Conservation (phyloP, 2,113 vertebrate species). For the Notothenia coriiceps region DNA sequence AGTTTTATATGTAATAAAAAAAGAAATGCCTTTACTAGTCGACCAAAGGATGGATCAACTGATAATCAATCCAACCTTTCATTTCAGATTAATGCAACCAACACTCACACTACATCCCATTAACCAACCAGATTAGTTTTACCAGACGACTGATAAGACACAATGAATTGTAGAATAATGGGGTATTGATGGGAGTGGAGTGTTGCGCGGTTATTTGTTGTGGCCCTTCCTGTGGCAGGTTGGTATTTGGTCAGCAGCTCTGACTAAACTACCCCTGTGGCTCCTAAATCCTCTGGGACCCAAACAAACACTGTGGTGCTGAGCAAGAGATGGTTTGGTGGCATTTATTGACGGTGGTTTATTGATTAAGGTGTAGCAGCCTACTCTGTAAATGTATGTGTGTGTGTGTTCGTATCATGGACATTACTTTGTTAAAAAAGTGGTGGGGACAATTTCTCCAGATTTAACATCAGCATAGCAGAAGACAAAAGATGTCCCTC, state of each 20-base stretch:
- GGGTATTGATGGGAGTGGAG: slow-evolving; percentile 31
- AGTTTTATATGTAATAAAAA: no score
- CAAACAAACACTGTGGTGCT: slow-evolving; percentile 12
- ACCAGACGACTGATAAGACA: slow-evolving; percentile 16
- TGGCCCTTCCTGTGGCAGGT: slow-evolving; percentile 2
- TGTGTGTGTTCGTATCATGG: not conserved
- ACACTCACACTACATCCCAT: no score
- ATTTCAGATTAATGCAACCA: no score
- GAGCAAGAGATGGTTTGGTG: slow-evolving; percentile 16
- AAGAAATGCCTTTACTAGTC: not conserved
- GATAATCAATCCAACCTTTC: not conserved
- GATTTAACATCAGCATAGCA: no score
- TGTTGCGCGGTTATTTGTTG: slow-evolving; percentile 32
- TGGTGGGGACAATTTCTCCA: no score
- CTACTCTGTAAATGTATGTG: not conserved
- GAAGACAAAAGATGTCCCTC: no score
- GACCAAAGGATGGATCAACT: not conserved
- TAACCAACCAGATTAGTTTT: slow-evolving; percentile 1
- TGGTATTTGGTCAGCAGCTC: slow-evolving; percentile 39
- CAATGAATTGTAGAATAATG: slow-evolving; percentile 48
- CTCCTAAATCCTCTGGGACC: slow-evolving; percentile 29
- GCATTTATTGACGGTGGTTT: slow-evolving; percentile 50
- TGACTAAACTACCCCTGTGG: slow-evolving; percentile 37
- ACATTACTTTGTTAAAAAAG: no score
- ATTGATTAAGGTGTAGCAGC: slow-evolving; percentile 51